Percentiles rank a stretch among this genome's conserved stretches.
Evolutionary conservation across 37 sponge, comb jelly and placozoan species (phyloP).

Genomic region (Hexactinellida sp.): DNA sequence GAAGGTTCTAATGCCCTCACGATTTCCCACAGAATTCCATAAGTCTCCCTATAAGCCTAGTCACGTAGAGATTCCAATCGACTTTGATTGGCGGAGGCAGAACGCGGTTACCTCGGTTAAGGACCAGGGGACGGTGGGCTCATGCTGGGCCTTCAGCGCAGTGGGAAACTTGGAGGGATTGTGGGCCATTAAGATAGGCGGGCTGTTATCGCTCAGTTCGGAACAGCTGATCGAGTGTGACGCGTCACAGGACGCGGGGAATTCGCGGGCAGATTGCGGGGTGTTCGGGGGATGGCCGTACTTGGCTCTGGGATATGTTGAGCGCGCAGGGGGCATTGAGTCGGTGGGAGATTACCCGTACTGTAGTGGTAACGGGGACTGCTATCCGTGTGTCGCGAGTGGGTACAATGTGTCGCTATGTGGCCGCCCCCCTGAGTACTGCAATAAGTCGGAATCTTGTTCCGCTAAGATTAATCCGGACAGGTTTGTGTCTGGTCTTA

Average conservation of each 20-base stretch:
- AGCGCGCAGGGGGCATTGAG: slow-evolving; percentile 51
- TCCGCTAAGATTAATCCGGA: slow-evolving; percentile 25
- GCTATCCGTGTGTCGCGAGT: slow-evolving; percentile 52
- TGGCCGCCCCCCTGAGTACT: slow-evolving; percentile 58
- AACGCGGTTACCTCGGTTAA: slow-evolving; percentile 49
- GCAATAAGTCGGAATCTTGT: slow-evolving; percentile 54
- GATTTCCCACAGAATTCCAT: not conserved
- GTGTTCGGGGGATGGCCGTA: slow-evolving; percentile 94
- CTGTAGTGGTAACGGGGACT: slow-evolving; percentile 60
- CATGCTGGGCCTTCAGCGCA: slow-evolving; percentile 82
- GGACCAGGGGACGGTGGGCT: slow-evolving; percentile 57
- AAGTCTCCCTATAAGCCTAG: not conserved
- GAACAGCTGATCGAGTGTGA: slow-evolving; percentile 81
- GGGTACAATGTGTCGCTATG: slow-evolving; percentile 66
- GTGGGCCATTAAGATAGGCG: slow-evolving; percentile 45
- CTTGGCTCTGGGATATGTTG: slow-evolving; percentile 56
- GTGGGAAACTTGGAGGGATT: slow-evolving; percentile 65
- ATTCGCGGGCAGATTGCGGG: slow-evolving; percentile 52
- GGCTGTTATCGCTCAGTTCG: slow-evolving; percentile 32
- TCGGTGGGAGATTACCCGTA: slow-evolving; percentile 47
- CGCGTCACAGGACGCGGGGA: slow-evolving; percentile 37
- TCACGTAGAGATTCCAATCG: slow-evolving; percentile 9
- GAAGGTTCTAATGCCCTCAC: slow-evolving; percentile 38
- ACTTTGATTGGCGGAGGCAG: slow-evolving; percentile 62
- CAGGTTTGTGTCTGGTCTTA: slow-evolving; percentile 48